Conservation (phyloP, 2,113 vertebrate genomes). For the Hydropotes inermis region DNA sequence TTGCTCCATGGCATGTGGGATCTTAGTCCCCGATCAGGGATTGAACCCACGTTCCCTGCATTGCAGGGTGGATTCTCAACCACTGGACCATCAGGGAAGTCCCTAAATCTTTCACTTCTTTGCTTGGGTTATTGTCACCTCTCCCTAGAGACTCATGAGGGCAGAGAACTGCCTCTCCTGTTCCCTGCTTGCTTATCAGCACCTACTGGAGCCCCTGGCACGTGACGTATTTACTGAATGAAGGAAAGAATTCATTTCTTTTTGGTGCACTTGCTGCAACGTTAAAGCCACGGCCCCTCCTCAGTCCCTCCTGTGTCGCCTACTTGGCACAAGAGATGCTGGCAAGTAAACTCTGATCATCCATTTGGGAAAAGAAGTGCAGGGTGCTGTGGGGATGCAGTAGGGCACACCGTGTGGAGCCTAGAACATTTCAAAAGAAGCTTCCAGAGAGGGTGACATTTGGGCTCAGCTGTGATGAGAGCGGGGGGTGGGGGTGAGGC, state of each 20-base stretch:
- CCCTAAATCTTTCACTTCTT: not conserved
- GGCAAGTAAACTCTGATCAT: not conserved
- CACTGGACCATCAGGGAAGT: not conserved
- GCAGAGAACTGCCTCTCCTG: not conserved
- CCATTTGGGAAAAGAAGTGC: not conserved
- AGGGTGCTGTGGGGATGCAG: fast-evolving
- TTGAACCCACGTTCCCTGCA: not conserved
- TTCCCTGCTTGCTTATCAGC: too few relatives aligned
- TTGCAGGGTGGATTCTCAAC: not conserved
- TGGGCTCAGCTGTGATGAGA: too few relatives aligned
- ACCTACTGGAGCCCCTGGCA: not conserved
- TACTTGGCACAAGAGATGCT: too few relatives aligned
- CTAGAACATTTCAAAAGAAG: not conserved
- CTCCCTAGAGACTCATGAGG: not conserved
- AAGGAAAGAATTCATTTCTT: not conserved
- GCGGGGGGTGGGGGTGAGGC: too few relatives aligned
- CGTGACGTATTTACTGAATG: not conserved
- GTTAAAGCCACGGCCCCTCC: not conserved
- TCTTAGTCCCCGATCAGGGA: not conserved
- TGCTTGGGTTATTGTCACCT: not conserved
- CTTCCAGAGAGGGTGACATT: not conserved
- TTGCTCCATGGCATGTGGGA: not conserved
- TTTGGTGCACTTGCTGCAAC: not conserved
- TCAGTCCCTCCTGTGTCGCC: not conserved
- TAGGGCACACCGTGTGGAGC: fast-evolving